Evolutionary conservation across 2,113 vertebrate genomes (phyloP).

Genomic region (Thalassarche chlororhynchos): DNA sequence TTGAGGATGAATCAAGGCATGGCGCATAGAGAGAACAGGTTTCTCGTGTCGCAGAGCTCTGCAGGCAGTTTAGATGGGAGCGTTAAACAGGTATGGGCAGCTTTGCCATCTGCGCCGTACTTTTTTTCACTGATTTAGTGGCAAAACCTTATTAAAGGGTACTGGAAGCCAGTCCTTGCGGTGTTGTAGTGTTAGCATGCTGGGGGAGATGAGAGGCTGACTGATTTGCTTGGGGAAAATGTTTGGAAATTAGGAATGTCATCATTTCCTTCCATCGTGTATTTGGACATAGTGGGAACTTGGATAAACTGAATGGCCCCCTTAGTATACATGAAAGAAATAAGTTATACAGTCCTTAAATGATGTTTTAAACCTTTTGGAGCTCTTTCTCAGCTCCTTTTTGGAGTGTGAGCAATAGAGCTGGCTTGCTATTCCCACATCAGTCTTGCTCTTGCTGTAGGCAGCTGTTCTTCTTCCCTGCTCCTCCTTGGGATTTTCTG

Average conservation of each 20-base stretch:
- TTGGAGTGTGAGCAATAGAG: neutral
- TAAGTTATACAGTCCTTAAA: neutral
- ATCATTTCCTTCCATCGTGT: neutral
- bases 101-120: neutral
- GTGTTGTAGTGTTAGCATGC: neutral
- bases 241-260: neutral
- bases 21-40: neutral
- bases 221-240: neutral
- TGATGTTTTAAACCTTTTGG: neutral
- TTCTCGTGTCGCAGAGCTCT: conserved; percentile 25
- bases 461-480: neutral
- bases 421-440: neutral
- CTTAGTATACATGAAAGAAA: neutral
- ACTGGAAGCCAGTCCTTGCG: neutral
- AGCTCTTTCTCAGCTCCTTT: neutral
- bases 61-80: conserved; percentile 54
- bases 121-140: neutral
- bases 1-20: conserved; percentile 18
- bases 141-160: neutral
- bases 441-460: neutral
- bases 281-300: neutral
- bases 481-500: neutral
- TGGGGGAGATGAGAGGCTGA: neutral
- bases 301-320: neutral
- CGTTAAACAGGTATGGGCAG: conserved; percentile 75